Evolutionary conservation across 92 coral and sea anemone species (phyloP), one percentile per base, ranked within the genome.

Genomic region (Porites cylindrica): DNA sequence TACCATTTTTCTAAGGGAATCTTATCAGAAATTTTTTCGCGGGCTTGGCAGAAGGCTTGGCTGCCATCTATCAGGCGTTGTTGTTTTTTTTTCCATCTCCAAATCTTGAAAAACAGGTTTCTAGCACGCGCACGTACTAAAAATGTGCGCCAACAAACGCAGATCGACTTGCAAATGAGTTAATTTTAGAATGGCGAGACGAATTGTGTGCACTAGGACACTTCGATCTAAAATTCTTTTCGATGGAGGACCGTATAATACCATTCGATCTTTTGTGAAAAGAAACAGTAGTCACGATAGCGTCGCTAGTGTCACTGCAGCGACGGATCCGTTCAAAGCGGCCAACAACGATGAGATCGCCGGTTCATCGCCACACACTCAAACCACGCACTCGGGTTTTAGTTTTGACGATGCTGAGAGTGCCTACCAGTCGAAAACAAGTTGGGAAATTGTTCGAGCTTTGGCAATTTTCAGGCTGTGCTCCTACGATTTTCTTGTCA

Each of bases 401-500:
- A 70, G 83, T 47, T 97, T 97, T 68, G 92, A 95, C 91, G 92
- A 97, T 81, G 81, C 94, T 4, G 91, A 76, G 80, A 89, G 78
- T 65, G 94, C 99, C 3, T 97, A 89, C 85, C 90, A 88, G 69
- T 92, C 98, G 16, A 95, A 97, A 93, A 97, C 99, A 14, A 88
- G 98, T 47, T 87, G 96, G 84, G 98, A 97, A 64, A 91, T 97
- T 59, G 43, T 91, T 23, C 95, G 99, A 60, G 98, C 99, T 6
- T 58, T 97, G 67, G 80, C 92, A 52, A 96, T 97, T 38, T 95
- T 97, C 80, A 92, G 89, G 87, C 86, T 95, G 56, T 97, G 99
- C 68, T 95, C 99, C 8, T 76, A 92, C 59, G 91, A 92, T 75
- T 79, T 93, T 80, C 93, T 97, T 24, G 99, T 97, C n/a, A 94